Percentiles rank a stretch among this genome's conserved stretches.
These are phyloP conservation scores for Holothuria leucospilota DNA, from an alignment of 53 echinoderm and acorn worm genomes.

Conservation along the genomic window DNA sequence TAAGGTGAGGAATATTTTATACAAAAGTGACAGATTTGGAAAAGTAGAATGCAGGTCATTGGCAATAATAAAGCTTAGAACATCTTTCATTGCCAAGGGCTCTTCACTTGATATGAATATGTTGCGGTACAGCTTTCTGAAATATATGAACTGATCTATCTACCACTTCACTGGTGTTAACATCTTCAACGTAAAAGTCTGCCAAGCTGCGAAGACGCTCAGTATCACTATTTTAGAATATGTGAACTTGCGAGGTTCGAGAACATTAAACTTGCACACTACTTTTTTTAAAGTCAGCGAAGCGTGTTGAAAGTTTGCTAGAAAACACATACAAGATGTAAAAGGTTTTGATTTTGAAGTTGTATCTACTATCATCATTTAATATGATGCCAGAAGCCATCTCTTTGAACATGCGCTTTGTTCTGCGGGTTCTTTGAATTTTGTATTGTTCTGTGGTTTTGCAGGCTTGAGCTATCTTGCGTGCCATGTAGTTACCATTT, in stretches of 20 bases:
- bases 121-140: neutral
- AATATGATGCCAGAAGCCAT: slow-evolving; percentile 13
- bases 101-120: slow-evolving; percentile 6
- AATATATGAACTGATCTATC: neutral
- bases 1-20: slow-evolving; percentile 15
- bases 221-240: neutral
- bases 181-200: neutral
- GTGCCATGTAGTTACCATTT: slow-evolving; percentile 4
- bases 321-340: neutral
- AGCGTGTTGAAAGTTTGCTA: slow-evolving; percentile 17
- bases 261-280: slow-evolving; percentile 2
- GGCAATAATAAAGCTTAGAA: neutral
- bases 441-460: neutral
- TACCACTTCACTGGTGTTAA: slow-evolving; percentile 4
- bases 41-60: slow-evolving; percentile 10
- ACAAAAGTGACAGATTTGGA: slow-evolving; percentile 5
- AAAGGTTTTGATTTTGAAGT: slow-evolving; percentile 16
- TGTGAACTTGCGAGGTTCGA: slow-evolving; percentile 13
- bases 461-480: slow-evolving; percentile 5
- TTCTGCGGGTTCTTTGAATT: neutral
- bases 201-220: slow-evolving; percentile 7
- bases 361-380: slow-evolving; percentile 6
- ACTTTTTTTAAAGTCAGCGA: slow-evolving; percentile 18
- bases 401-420: slow-evolving; percentile 7
- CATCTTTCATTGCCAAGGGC: neutral